These are phyloP conservation scores for Ashinkailepas kermadecensis DNA, from an alignment of 2,888 invertebrate genomes.

Conservation along the genomic window DNA sequence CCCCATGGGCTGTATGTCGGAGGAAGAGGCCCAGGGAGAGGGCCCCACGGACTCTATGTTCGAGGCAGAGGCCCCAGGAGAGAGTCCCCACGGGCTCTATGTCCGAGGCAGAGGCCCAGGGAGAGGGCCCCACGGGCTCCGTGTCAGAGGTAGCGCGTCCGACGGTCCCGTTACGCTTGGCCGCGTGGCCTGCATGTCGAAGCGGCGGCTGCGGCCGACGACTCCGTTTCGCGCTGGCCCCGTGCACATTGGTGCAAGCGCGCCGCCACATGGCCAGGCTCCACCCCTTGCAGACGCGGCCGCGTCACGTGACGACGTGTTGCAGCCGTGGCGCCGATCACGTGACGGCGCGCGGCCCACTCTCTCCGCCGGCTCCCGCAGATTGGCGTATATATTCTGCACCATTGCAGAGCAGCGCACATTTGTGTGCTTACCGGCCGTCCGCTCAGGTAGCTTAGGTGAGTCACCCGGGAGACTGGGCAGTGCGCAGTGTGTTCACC, in stretches of 20 bases:
- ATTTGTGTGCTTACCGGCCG: neutral
- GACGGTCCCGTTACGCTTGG: neutral
- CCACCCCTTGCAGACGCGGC: neutral
- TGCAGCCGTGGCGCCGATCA: neutral
- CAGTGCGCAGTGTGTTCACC: too few species aligned
- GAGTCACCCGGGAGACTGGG: neutral
- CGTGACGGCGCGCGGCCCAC: neutral
- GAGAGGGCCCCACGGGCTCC: neutral
- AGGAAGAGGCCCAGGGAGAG: too few species aligned
- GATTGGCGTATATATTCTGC: slow-evolving; percentile 5
- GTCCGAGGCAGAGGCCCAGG: too few species aligned
- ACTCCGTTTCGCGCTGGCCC: neutral
- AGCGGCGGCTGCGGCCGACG: neutral
- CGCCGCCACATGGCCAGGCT: neutral
- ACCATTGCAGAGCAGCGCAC: neutral
- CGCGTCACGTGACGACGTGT: too few species aligned
- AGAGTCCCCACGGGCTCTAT: too few species aligned
- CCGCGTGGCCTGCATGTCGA: neutral
- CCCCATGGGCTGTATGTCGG: too few species aligned
- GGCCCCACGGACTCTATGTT: too few species aligned
- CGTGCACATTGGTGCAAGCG: neutral
- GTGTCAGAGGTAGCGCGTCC: neutral
- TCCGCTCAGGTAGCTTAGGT: slow-evolving; percentile 1
- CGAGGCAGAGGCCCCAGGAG: too few species aligned
- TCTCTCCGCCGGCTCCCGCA: neutral